Evolutionary conservation across 1,140 invertebrate genomes (phyloP).

Genomic region (Papilio polytes): DNA sequence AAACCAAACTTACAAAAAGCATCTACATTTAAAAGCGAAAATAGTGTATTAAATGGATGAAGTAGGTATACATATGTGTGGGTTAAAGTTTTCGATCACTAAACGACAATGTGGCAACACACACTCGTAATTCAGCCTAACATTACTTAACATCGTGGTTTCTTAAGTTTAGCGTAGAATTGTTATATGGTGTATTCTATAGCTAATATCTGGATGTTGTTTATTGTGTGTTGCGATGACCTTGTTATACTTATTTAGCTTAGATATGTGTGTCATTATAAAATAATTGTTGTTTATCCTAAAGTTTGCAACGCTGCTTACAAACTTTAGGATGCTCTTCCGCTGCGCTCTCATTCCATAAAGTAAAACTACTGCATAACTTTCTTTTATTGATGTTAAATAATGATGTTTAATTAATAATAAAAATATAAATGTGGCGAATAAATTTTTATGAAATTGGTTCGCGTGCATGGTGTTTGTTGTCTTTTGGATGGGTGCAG

Average conservation of each 20-base stretch:
- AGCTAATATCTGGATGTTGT: slow-evolving; percentile 81
- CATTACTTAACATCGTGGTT: slow-evolving; percentile 52
- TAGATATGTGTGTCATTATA: slow-evolving; percentile 76
- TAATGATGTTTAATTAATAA: too few relatives aligned
- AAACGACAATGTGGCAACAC: slow-evolving; percentile 61
- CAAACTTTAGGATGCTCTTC: slow-evolving; percentile 63
- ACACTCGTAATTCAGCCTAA: slow-evolving; percentile 44
- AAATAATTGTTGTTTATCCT: slow-evolving; percentile 56
- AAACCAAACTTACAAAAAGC: slow-evolving; percentile 82
- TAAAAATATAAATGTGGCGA: slow-evolving; percentile 30
- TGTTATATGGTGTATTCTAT: slow-evolving; percentile 80
- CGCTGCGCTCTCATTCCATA: slow-evolving; percentile 54
- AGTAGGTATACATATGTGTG: slow-evolving; percentile 73
- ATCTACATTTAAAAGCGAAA: slow-evolving; percentile 82
- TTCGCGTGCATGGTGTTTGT: slow-evolving; percentile 76
- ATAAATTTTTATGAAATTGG: slow-evolving; percentile 47
- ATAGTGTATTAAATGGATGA: slow-evolving; percentile 83
- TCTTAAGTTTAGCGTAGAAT: slow-evolving; percentile 76
- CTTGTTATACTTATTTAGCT: slow-evolving; percentile 68
- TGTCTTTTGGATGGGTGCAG: slow-evolving; percentile 68
- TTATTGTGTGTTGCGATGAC: slow-evolving; percentile 79
- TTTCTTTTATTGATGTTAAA: slow-evolving; percentile 22
- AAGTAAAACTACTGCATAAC: slow-evolving; percentile 51
- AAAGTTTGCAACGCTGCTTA: slow-evolving; percentile 67
- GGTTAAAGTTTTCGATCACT: slow-evolving; percentile 62